Base-by-base conservation (phyloP, 2,113 vertebrate genomes). In the Platichthys flesus region DNA sequence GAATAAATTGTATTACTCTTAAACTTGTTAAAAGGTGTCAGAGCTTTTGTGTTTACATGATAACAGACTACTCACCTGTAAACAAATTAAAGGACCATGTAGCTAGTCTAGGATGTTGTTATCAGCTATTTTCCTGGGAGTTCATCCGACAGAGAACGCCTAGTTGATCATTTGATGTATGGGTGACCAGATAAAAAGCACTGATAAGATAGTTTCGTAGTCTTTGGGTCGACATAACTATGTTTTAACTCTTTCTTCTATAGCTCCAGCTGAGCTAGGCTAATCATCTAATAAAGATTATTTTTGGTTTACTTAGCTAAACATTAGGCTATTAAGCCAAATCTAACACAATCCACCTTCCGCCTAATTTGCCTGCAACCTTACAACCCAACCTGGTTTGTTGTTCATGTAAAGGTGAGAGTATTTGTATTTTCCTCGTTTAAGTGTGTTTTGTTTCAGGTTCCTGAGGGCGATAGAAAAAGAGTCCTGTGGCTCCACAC, bases 1-100 rank as follows among this genome's bases (percentile, higher is more conserved):
- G 15, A 76, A 24, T 64, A 40, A 67, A 52, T 62, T 71, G 4
- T 47, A 58, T 24, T 23, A 67, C 40, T 66, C 37, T 76, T 40
- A 18, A 57, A 64, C 58, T 54, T 57, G 35, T 63, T 51, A 62
- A 14, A 42, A 3, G 51, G 18, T 57, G 60, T 14, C 15, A 62
- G 13, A 73, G 26, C n/a, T 23, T 18, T 12, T 7, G 24, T 51
- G 21, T 76, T 56, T 57, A 62, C 18, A 26, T 4, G 35, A 15
- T n/a, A 62, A 62, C 18, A 64, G 26, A 13, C 31, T 14, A 59
- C 9, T 71, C 45, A 76, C 0, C 3, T 45, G 12, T 56, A 13
- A 42, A 66, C 64, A 51, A 1, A n/a, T 10, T 8, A 37, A 24
- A 49, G 16, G 20, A 31, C 24, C 26, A 15, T 4, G 1, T 14